A percentile compares a stretch with the other conserved stretches of the same genome.
Conservation (phyloP, 1,140 invertebrate species). For the Eriocheir sinensis region DNA sequence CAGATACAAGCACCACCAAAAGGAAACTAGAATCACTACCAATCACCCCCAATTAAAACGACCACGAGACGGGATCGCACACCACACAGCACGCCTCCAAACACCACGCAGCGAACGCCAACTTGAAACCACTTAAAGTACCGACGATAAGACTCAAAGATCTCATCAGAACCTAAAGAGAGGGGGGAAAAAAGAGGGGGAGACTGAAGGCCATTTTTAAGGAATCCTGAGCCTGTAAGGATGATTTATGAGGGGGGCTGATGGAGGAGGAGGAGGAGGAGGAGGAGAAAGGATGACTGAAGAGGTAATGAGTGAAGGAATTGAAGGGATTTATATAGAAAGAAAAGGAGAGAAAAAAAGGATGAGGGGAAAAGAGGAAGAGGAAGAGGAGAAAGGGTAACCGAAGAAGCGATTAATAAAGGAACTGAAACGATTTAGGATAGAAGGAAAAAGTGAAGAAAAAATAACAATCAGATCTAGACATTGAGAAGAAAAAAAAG, state of each 20-base stretch:
- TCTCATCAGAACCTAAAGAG: background rate
- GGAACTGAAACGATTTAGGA: too few relatives aligned
- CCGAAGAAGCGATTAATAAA: too few relatives aligned
- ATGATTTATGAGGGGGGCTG: background rate
- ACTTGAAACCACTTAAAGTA: background rate
- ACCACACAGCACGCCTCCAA: background rate
- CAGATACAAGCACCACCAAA: too few relatives aligned
- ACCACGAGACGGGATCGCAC: background rate
- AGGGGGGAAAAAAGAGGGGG: too few relatives aligned
- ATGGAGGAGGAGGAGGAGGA: background rate
- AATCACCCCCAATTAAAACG: too few relatives aligned
- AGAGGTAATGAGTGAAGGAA: background rate
- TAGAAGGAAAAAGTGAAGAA: background rate
- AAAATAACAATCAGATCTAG: too few relatives aligned
- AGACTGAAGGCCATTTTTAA: too few relatives aligned
- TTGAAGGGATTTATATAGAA: background rate
- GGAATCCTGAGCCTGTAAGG: background rate
- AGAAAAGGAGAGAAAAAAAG: background rate
- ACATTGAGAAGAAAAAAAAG: background rate
- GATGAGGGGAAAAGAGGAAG: background rate
- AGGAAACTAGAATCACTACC: background rate
- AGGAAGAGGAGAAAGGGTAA: background rate
- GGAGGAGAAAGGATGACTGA: background rate
- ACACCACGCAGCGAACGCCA: background rate
- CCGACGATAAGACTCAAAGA: background rate